These are phyloP conservation scores for Heloderma charlesbogerti DNA, from an alignment of 2,113 vertebrate species.

Conservation along the genomic window DNA sequence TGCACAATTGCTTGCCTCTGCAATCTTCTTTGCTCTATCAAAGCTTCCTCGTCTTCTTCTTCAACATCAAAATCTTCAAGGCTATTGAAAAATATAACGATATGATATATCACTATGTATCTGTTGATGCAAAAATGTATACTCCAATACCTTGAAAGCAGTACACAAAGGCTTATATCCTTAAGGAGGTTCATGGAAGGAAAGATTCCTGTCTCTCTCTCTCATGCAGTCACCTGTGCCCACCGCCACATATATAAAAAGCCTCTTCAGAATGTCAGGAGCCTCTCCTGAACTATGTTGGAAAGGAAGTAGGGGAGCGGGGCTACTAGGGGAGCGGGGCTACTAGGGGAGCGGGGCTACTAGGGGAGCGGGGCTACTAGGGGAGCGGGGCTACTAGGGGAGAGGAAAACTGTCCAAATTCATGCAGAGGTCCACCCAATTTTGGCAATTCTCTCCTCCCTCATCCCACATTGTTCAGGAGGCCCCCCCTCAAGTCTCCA, in stretches of 20 bases:
- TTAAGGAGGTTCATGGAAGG: not conserved
- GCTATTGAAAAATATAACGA: slow-evolving; percentile 68
- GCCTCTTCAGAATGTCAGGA: not conserved
- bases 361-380: too few species aligned
- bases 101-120: not conserved
- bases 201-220: not conserved
- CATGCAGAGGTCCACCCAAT: too few species aligned
- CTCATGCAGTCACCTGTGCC: not conserved
- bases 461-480: too few species aligned
- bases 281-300: not conserved
- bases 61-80: slow-evolving; percentile 95
- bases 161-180: not conserved
- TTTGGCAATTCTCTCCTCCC: too few species aligned
- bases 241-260: not conserved
- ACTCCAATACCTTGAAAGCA: not conserved
- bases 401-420: too few species aligned
- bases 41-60: slow-evolving; percentile 95
- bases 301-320: too few species aligned
- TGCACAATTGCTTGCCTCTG: slow-evolving; percentile 95
- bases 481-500: too few species aligned
- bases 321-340: too few species aligned
- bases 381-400: too few species aligned
- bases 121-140: not conserved
- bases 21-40: slow-evolving; percentile 93
- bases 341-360: too few species aligned